Evolutionary conservation across 1,140 invertebrate genomes (phyloP).

Genomic region (Papilio aristodemus): DNA sequence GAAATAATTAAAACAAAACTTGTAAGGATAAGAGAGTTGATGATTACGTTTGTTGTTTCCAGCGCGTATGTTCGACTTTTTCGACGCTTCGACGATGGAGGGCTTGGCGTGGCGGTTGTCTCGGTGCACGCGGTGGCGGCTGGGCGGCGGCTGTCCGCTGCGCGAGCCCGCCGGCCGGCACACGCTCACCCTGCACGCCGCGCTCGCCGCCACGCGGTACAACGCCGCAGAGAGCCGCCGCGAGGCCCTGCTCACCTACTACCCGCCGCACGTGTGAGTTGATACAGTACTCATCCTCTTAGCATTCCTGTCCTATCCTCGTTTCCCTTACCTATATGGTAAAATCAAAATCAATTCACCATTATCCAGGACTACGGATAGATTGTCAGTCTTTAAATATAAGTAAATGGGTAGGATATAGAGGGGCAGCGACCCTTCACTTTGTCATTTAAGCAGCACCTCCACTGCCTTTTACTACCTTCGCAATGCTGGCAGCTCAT

Average conservation of each 20-base stretch:
- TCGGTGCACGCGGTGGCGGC: conserved; percentile 65
- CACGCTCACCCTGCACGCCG: conserved; percentile 65
- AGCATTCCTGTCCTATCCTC: background rate
- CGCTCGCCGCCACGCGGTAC: conserved; percentile 59
- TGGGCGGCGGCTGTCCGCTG: conserved; percentile 63
- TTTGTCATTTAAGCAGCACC: too few species aligned
- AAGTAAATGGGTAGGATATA: too few species aligned
- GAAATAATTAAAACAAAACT: too few species aligned
- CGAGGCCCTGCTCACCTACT: conserved; percentile 70
- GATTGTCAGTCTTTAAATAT: too few species aligned
- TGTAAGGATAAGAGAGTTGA: background rate
- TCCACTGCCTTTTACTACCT: too few species aligned
- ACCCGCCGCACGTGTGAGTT: conserved; percentile 71
- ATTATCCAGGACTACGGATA: too few species aligned
- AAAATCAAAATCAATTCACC: too few species aligned
- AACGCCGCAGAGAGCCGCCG: conserved; percentile 46
- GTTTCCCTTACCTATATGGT: background rate
- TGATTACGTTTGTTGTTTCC: conserved; percentile 42
- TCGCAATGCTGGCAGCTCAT: too few species aligned
- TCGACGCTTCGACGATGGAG: conserved; percentile 93
- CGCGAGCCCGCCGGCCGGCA: conserved; percentile 62
- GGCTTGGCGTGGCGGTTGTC: conserved; percentile 83
- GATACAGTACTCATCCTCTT: background rate
- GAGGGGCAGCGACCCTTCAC: too few species aligned
- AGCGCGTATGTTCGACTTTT: conserved; percentile 93